Evolutionary conservation across 2,888 invertebrate genomes (phyloP), one percentile per base, ranked within the genome.

Genomic region (Cheilosia variabilis): DNA sequence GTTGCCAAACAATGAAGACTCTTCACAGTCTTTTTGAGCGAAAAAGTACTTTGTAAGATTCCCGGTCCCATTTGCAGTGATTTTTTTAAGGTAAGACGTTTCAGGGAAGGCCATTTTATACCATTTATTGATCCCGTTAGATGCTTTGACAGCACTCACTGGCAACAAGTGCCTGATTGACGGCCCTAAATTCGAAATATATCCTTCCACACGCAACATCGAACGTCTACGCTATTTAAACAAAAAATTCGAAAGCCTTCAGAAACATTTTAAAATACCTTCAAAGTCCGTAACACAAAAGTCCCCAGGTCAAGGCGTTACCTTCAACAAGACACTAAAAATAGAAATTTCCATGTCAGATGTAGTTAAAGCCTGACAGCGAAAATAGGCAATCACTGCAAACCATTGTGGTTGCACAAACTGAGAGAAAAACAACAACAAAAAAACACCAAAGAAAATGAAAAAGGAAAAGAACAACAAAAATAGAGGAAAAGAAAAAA

Each of bases 381-480:
- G 4, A 69, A 53, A 69, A 75, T 69, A 58, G 63, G 75, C 57
- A 81, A 81, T 75, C 68, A 75, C 57, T 62, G 41, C 45, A 53
- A 55, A 47, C 53, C 73, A 37, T 62, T 73, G 68, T 53, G 62
- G 68, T 41, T 31, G 19, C 65, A 66, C 52, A 22, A 37, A 65
- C 58, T 57, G 10, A n/a, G 37, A 43, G 50, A 27, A 52, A 52
- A 72, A 52, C 50, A 2, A 24, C 57, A 37, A 19, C 19, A 19
- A 19, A 19, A 57, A 50, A 52, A 9, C 5, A 47, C 4, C 1
- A 9, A 47, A 47, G 45, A n/a, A n/a, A 65, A 22, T 22, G 15
- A 10, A 50, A 53, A 43, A 47, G 1, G 13, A 69, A 57, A 69
- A 62, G 34, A 34, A 10, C 34, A 47, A 24, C 9, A 47, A 45